Conservation (phyloP, 2,888 invertebrate genomes). For the Apodemia zela region DNA sequence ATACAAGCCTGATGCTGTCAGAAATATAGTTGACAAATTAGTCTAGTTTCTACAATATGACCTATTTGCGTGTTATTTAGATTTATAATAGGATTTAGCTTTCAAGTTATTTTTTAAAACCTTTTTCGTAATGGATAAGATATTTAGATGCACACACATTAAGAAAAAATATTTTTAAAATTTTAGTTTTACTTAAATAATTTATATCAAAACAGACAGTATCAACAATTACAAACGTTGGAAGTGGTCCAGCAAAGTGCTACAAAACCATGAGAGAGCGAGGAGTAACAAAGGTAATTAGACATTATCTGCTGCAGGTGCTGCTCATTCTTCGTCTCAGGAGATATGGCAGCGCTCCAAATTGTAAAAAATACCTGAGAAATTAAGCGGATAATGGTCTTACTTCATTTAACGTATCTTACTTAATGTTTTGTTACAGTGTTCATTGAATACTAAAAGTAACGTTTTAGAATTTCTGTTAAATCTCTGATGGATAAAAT, state of each 20-base stretch:
- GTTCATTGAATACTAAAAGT: background rate
- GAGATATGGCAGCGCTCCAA: constrained; percentile 5
- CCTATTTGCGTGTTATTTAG: too few relatives aligned
- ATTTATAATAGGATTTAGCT: too few relatives aligned
- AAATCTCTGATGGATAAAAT: background rate
- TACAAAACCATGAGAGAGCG: constrained; percentile 6
- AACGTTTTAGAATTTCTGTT: background rate
- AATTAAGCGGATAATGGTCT: background rate
- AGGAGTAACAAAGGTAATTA: constrained; percentile 50
- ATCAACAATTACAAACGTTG: constrained; percentile 10
- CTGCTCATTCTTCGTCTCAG: constrained; percentile 43
- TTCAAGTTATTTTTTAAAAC: too few relatives aligned
- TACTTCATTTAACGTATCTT: background rate
- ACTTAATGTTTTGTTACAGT: too few relatives aligned
- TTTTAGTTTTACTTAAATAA: too few relatives aligned
- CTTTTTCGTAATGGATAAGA: too few relatives aligned
- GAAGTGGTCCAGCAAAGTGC: constrained; percentile 11
- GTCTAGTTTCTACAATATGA: too few relatives aligned
- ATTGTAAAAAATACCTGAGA: constrained; percentile 3
- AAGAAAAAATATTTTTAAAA: too few relatives aligned
- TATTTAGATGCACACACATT: too few relatives aligned
- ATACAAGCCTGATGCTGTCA: too few relatives aligned
- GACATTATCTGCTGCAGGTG: constrained; percentile 57
- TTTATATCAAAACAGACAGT: background rate
- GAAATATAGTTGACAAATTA: too few relatives aligned